phyloP scores from a whole-genome alignment of 2,888 invertebrate species.

The Oscheius sp. region DNA sequence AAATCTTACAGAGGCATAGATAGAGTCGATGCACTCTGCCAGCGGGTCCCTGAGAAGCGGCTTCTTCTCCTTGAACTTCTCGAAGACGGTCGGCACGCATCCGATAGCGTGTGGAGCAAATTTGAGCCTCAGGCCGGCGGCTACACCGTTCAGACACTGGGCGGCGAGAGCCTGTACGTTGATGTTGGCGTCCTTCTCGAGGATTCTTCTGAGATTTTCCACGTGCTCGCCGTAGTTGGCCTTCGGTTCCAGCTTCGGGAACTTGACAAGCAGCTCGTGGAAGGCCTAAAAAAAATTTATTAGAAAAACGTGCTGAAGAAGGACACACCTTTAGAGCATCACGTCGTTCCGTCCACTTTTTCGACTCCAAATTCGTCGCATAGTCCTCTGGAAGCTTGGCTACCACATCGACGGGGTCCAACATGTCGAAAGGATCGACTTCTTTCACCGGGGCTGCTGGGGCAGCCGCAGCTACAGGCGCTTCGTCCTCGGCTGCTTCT shows the following conservation, averaged over 20 bases:
- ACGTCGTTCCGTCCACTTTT: slow-evolving; percentile 96
- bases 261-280: slow-evolving; percentile 77
- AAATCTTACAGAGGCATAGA: slow-evolving; percentile 32
- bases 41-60: slow-evolving; percentile 87
- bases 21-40: slow-evolving; percentile 88
- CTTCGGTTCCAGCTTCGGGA: slow-evolving; percentile 85
- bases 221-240: slow-evolving; percentile 93
- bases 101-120: slow-evolving; percentile 38
- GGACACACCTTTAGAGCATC: slow-evolving; percentile 79
- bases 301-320: not conserved
- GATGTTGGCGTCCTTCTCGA: slow-evolving; percentile 93
- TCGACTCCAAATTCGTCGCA: slow-evolving; percentile 87
- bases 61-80: slow-evolving; percentile 98
- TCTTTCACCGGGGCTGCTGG: slow-evolving; percentile 75
- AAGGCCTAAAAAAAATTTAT: slow-evolving; percentile 80
- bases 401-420: slow-evolving; percentile 92
- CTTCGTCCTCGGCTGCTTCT: slow-evolving; percentile 16
- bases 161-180: slow-evolving; percentile 88
- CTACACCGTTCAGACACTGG: slow-evolving; percentile 85
- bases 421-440: slow-evolving; percentile 79
- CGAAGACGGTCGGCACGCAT: slow-evolving; percentile 80
- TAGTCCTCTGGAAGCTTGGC: slow-evolving; percentile 94
- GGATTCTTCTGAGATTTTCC: slow-evolving; percentile 88
- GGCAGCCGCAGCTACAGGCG: slow-evolving; percentile 6
- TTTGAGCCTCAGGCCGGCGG: slow-evolving; percentile 86